Base-by-base conservation (phyloP, 2,888 invertebrate genomes). In the Cataglyphis livida region DNA sequence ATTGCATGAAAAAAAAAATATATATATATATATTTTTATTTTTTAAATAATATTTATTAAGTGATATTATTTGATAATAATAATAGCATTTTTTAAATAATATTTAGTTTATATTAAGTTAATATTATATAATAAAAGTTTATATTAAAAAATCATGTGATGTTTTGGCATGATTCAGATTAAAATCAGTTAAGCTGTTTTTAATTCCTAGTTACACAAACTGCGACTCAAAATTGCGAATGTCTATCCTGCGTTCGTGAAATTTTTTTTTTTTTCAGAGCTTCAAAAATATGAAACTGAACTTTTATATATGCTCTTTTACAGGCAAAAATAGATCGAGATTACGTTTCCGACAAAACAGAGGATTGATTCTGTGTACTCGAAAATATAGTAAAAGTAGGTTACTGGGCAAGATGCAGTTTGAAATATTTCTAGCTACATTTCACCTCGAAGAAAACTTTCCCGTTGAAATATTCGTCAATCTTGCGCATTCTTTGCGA, bases 401-500 rank as follows among this genome's bases (percentile, higher is more conserved):
- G 76, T 76, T 76, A 76, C 76, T 66, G 41, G 65, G 57, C n/a
- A 76, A 76, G 66, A 76, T 54, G n/a, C n/a, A 54, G 32, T 65
- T n/a, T 54, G 41, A 57, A 41, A 38, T 41, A 66, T 66, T 66
- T 66, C 57, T 32, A 54, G 7, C 54, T 48, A 18, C 21, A 6
- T 15, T 38, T 38, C 18, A 35, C 3, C 25, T 15, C 54, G 18
- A 48, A 48, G 28, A 64, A 54, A 41, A 66, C 38, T 76, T 76
- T 54, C 25, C 6, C 18, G 48, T 65, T 41, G 28, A 48, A 66
- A 76, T 57, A 57, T 66, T 76, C 28, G 25, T 66, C 54, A 54
- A 75, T 64, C 9, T 32, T n/a, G 28, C n/a, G 15, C 41, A 41
- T 12, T 12, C 41, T 41, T 41, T 15, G 5, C 10, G 10, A 51